Percentiles rank a stretch among this genome's conserved stretches.
These are phyloP conservation scores for Onychostruthus taczanowskii DNA, from an alignment of 2,113 vertebrate species.

Conservation along the genomic window DNA sequence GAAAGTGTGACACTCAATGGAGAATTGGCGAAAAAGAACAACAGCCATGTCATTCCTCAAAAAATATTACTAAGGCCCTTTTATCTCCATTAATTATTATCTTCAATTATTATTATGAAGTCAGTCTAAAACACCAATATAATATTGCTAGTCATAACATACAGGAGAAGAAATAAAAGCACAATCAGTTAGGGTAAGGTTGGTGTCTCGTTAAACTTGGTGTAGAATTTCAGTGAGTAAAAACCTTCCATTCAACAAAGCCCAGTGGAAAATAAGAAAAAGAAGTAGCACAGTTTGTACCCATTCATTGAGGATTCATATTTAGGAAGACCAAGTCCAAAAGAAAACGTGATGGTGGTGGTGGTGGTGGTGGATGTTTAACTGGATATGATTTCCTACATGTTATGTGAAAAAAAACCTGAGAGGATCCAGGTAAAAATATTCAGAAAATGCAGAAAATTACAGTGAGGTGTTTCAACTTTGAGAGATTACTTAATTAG, in stretches of 20 bases:
- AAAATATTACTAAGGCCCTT: neutral
- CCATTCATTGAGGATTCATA: rapidly evolving
- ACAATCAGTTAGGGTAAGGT: neutral
- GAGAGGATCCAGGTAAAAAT: neutral
- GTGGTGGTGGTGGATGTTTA: neutral
- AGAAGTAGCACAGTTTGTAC: neutral
- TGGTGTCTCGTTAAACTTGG: rapidly evolving
- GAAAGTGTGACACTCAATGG: neutral
- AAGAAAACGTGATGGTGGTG: neutral
- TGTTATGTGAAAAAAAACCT: neutral
- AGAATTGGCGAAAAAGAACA: neutral
- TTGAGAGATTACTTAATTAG: neutral
- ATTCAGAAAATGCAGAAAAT: neutral
- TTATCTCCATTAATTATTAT: neutral
- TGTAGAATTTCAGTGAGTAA: neutral
- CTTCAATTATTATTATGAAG: neutral
- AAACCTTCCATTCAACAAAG: neutral
- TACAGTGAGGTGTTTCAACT: neutral
- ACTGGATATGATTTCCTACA: neutral
- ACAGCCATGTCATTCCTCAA: neutral
- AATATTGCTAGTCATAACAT: neutral
- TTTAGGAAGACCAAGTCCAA: neutral
- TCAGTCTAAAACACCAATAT: neutral
- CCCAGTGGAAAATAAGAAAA: neutral
- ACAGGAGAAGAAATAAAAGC: neutral